Conservation (phyloP, 2,888 invertebrate species). For the Chloromyia formosa region DNA sequence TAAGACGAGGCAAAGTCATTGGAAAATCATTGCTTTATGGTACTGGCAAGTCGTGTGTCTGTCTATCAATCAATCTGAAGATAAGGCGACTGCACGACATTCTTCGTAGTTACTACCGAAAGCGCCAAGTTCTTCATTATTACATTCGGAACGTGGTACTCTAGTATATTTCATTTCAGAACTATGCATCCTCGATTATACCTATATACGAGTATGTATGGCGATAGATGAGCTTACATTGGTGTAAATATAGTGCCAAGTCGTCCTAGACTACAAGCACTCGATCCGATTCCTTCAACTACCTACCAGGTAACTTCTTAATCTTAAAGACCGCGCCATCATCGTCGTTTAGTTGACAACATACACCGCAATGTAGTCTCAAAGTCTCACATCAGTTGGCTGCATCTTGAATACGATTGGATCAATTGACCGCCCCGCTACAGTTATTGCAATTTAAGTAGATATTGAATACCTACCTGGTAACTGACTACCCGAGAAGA, state of each 20-base stretch:
- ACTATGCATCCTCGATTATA: background rate
- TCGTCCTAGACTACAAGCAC: background rate
- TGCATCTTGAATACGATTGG: slow-evolving; percentile 30
- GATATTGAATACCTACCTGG: slow-evolving; percentile 19
- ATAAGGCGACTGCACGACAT: slow-evolving; percentile 46
- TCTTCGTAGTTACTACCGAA: slow-evolving; percentile 36
- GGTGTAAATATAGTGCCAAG: background rate
- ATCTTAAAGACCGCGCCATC: slow-evolving; percentile 29
- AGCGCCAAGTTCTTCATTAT: slow-evolving; percentile 39
- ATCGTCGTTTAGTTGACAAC: slow-evolving; percentile 34
- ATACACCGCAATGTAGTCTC: slow-evolving; percentile 23
- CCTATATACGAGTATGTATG: background rate
- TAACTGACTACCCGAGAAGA: background rate
- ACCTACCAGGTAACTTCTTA: slow-evolving; percentile 27
- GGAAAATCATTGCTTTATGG: background rate
- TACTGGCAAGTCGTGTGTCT: slow-evolving; percentile 41
- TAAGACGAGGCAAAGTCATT: background rate
- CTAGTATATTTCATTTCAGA: background rate
- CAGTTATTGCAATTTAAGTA: slow-evolving; percentile 43
- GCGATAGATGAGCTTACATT: background rate
- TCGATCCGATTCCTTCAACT: background rate
- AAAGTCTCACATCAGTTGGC: slow-evolving; percentile 37
- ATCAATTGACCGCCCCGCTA: slow-evolving; percentile 38
- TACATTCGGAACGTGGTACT: background rate
- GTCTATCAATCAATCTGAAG: slow-evolving; percentile 49